A percentile compares a stretch with the other conserved stretches of the same genome.
Evolutionary conservation across 2,113 vertebrate species (phyloP).

Genomic region (Brachyhypopomus gauderio): DNA sequence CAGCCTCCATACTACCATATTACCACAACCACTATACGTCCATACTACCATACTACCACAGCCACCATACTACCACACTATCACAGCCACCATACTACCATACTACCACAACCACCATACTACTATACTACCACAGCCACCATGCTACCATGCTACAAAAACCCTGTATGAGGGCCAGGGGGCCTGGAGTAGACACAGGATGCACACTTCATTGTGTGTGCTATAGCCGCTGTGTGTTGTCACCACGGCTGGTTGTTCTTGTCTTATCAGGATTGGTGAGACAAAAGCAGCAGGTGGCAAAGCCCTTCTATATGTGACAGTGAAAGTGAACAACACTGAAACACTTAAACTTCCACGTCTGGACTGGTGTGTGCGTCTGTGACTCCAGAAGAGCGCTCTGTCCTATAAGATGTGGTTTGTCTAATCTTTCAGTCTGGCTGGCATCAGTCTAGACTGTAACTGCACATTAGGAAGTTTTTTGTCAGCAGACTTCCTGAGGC

Average conservation of each 20-base stretch:
- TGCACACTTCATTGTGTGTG: not conserved
- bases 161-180: too few relatives aligned
- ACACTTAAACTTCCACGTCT: not conserved
- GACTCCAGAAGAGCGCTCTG: not conserved
- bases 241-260: conserved; percentile 22
- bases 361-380: not conserved
- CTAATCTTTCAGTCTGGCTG: not conserved
- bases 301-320: not conserved
- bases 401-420: not conserved
- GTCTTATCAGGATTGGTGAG: conserved; percentile 44
- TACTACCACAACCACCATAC: too few relatives aligned
- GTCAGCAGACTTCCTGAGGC: conserved; percentile 37
- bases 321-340: not conserved
- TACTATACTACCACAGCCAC: too few relatives aligned
- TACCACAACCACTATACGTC: too few relatives aligned
- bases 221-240: conserved; percentile 32
- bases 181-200: too few relatives aligned
- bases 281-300: conserved; percentile 26
- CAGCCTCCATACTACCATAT: too few relatives aligned
- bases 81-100: too few relatives aligned
- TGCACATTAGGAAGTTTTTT: conserved; percentile 31
- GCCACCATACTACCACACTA: too few relatives aligned
- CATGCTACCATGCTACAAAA: too few relatives aligned
- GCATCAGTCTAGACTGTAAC: not conserved
- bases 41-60: too few relatives aligned